Base-by-base conservation (phyloP, 2,797 vertebrate genomes). In the Loriculus beryllinus region DNA sequence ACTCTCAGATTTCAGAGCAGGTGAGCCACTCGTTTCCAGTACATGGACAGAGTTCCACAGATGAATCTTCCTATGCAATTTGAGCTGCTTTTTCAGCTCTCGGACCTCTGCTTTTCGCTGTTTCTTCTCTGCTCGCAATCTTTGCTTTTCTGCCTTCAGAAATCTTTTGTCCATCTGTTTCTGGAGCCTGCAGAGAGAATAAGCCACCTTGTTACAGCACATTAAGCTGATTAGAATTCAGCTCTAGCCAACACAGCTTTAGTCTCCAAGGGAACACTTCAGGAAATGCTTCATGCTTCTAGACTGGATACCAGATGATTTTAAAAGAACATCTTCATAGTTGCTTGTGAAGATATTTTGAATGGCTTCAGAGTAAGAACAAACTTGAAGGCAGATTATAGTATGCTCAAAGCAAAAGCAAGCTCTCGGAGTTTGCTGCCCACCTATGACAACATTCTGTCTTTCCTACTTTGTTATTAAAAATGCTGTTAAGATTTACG, bases 41-140 rank as follows among this genome's bases (percentile, higher is more conserved):
- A 96, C 95, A 31, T 97, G 97, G 94, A 97, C 98, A 40, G 98
- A 99, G 80, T 98, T 99, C 99, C 99, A 99, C 94, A 98, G 98
- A 95, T 99, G 98, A 96, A 99, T 98, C 95, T 99, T 98, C 97
- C 99, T 99, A 97, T 99, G 99, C 97, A 99, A 96, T 96, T 99
- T 98, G 72, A 99, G 98, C 97, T 99, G 99, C 97, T 99, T 99
- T 98, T 99, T 99, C 94, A 99, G 99, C 98, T 99, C 99, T 96
- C 99, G 98, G 93, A 99, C 98, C 95, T 99, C 99, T 49, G 99
- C 99, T 97, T 99, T 99, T 37, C 99, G 98, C 97, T 99, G 99
- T 91, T 98, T 98, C 97, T 99, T 98, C 97, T 99, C 99, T 71
- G 99, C 98, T 97, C 99, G 98, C 95, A 99, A 97, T 69, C 99